These are phyloP conservation scores for Andrena marginata DNA, from an alignment of 2,888 invertebrate genomes.

Conservation along the genomic window DNA sequence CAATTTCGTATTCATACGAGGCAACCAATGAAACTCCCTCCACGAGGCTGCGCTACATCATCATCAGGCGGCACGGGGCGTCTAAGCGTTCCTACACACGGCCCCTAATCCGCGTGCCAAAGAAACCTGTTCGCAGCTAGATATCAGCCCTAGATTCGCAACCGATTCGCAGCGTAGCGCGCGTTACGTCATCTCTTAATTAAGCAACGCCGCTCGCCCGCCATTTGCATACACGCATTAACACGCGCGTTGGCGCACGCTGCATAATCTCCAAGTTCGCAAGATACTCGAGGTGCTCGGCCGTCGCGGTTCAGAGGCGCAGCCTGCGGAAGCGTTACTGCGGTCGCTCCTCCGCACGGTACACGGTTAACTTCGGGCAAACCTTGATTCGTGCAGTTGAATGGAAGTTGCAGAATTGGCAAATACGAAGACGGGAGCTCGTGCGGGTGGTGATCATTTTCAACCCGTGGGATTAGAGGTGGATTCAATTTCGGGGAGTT, in stretches of 20 bases:
- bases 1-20: constrained; percentile 17
- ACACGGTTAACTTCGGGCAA: not conserved
- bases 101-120: constrained; percentile 26
- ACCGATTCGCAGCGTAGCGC: constrained; percentile 20
- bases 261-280: constrained; percentile 25
- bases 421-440: not conserved
- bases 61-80: not conserved
- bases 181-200: constrained; percentile 34
- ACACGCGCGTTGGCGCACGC: constrained; percentile 12
- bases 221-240: constrained; percentile 53
- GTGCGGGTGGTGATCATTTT: not conserved
- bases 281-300: constrained; percentile 25
- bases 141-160: constrained; percentile 41
- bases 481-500: not conserved
- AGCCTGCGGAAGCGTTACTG: not conserved
- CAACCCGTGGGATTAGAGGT: not conserved
- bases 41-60: not conserved
- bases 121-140: constrained; percentile 28
- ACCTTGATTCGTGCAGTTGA: not conserved
- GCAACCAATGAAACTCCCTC: constrained; percentile 1
- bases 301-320: not conserved
- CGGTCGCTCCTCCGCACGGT: not conserved
- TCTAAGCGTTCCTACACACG: not conserved
- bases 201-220: constrained; percentile 22
- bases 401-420: not conserved